Evolutionary conservation across 1,140 invertebrate species (phyloP).

Genomic region (Drosophila willistoni): DNA sequence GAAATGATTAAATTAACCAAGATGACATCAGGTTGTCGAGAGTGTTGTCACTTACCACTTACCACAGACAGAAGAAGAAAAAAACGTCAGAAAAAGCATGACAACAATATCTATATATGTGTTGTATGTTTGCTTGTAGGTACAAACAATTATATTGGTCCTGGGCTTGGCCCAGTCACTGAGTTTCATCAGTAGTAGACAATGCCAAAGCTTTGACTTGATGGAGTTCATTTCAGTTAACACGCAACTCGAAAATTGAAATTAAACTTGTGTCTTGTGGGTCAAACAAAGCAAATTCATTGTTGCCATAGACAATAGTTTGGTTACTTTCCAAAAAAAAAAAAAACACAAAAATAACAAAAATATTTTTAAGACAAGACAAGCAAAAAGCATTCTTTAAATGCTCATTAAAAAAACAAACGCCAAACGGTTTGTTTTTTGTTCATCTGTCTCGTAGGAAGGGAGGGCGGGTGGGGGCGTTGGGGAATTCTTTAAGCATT

Average conservation of each 20-base stretch:
- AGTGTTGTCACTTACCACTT: constrained; percentile 28
- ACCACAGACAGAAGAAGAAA: background rate
- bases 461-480: background rate
- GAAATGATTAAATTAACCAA: constrained; percentile 10
- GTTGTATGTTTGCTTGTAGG: background rate
- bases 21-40: constrained; percentile 50
- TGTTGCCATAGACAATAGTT: constrained; percentile 33
- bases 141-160: constrained; percentile 40
- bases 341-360: too few relatives aligned
- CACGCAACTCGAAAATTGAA: constrained; percentile 51
- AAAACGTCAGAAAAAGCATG: constrained; percentile 28
- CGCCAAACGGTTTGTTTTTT: too few relatives aligned
- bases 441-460: background rate
- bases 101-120: constrained; percentile 24
- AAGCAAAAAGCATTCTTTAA: constrained; percentile 26
- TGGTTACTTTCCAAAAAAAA: constrained; percentile 28
- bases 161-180: constrained; percentile 54
- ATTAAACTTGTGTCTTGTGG: constrained; percentile 37
- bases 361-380: constrained; percentile 10
- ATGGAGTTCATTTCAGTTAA: constrained; percentile 31
- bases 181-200: constrained; percentile 38
- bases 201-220: constrained; percentile 40
- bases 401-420: constrained; percentile 21
- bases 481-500: constrained; percentile 30
- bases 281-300: constrained; percentile 52